These are phyloP conservation scores for Norana najaformis DNA, from an alignment of 2,888 invertebrate genomes.

Conservation along the genomic window DNA sequence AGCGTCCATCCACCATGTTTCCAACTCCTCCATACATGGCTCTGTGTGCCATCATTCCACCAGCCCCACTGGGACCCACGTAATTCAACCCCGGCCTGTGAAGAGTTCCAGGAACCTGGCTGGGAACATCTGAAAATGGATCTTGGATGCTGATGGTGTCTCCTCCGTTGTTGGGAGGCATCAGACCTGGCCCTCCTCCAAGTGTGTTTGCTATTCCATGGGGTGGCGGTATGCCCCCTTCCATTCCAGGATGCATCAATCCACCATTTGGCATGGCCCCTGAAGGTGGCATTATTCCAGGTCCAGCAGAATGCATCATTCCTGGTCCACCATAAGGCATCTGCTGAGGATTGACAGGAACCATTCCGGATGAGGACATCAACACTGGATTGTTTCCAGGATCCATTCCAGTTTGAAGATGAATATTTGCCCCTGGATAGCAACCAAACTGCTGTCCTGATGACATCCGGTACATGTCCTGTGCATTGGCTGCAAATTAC, in stretches of 20 bases:
- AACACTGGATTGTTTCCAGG: background rate
- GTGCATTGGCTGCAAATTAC: background rate
- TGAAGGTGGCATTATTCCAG: slow-evolving; percentile 8
- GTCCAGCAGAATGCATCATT: background rate
- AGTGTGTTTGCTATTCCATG: slow-evolving; percentile 5
- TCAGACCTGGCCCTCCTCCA: background rate
- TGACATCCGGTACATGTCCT: slow-evolving; percentile 23
- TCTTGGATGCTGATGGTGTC: slow-evolving; percentile 29
- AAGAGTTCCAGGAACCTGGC: slow-evolving; percentile 16
- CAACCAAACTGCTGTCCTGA: slow-evolving; percentile 13
- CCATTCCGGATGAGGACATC: background rate
- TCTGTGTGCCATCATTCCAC: slow-evolving; percentile 1
- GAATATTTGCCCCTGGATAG: slow-evolving; percentile 15
- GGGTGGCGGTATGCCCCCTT: background rate
- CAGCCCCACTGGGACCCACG: background rate
- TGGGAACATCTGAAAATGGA: slow-evolving; percentile 28
- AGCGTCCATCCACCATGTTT: slow-evolving; percentile 19
- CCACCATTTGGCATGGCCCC: slow-evolving; percentile 20
- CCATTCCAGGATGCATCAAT: slow-evolving; percentile 17
- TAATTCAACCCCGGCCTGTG: slow-evolving; percentile 17
- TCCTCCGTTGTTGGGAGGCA: background rate
- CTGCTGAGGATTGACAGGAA: background rate
- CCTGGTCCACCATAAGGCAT: background rate
- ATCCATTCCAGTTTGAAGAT: slow-evolving; percentile 16
- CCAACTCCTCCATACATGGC: slow-evolving; percentile 14